Percentiles rank a stretch among this genome's conserved stretches.
These are phyloP conservation scores for Achlya flavicornis DNA, from an alignment of 2,888 invertebrate genomes.

Conservation along the genomic window DNA sequence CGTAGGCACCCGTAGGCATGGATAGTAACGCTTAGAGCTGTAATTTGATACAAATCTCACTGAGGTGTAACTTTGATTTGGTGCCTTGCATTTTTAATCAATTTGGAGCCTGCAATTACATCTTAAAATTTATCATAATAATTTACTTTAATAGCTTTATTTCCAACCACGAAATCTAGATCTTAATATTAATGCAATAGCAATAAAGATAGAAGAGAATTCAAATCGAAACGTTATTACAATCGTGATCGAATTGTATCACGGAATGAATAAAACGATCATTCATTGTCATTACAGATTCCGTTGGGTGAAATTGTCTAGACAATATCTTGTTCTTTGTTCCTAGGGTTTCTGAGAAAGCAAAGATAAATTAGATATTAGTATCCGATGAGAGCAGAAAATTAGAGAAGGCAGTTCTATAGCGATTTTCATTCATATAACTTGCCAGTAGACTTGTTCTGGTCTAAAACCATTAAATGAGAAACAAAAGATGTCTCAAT, in stretches of 20 bases:
- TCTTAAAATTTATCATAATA: too few relatives aligned
- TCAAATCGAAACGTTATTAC: background rate
- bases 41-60: background rate
- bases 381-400: background rate
- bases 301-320: slow-evolving; percentile 5
- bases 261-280: slow-evolving; percentile 6
- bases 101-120: background rate
- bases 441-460: too few relatives aligned
- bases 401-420: too few relatives aligned
- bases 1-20: background rate
- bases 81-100: background rate
- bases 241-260: slow-evolving; percentile 12
- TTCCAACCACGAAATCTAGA: too few relatives aligned
- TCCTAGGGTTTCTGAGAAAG: background rate
- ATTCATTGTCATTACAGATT: slow-evolving; percentile 3
- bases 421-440: too few relatives aligned
- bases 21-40: background rate
- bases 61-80: background rate
- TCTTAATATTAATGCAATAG: background rate
- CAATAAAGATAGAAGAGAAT: background rate
- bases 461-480: too few relatives aligned
- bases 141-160: too few relatives aligned
- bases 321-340: slow-evolving; percentile 3
- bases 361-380: background rate
- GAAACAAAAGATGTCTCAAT: background rate